Evolutionary conservation across 2,797 vertebrate genomes (phyloP), one percentile per base, ranked within the genome.

Genomic region (Taeniopygia guttata): DNA sequence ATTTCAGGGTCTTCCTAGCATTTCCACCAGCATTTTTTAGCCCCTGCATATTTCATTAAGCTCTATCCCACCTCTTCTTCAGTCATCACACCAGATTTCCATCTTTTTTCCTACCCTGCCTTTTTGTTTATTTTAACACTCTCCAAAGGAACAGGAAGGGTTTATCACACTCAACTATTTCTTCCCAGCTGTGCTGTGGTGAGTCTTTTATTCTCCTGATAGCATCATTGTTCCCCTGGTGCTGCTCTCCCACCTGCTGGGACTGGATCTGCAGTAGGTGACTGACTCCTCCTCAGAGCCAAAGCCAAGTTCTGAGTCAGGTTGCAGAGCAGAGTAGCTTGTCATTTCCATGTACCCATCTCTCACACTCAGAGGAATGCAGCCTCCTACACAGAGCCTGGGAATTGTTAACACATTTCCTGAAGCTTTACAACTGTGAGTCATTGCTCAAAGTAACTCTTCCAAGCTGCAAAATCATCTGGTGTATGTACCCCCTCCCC

Each of bases 361-460:
- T 93, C 87, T 90, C 83, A 74, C 2, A 7, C 56, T 80, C 49
- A 77, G 52, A 94, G 83, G 95, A 97, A 95, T 93, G 87, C 87
- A 90, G 56, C 87, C 95, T 95, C 95, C 95, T 93, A 89, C 96
- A 72, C 11, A 79, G 87, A 93, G 87, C 89, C 93, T 96, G 80
- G 87, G 87, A 94, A 96, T 93, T 91, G 91, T 91, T 96, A 93
- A 59, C 70, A 74, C 87, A 74, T 95, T 96, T 97, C 93, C 95
- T 90, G 93, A 94, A 91, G 87, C 77, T 94, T 92, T 94, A 74
- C 63, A 89, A 64, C 77, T 88, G 46, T 93, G 94, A 96, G 55
- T 96, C 95, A 97, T 70, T 77, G 83, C 88, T 88, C 51, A n/a
- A 79, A 96, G 91, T 84, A 93, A 78, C 52, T 91, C 70, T 84